A percentile compares a stretch with the other conserved stretches of the same genome.
Conservation (phyloP, 2,113 vertebrate genomes). For the Tragelaphus imberbis region DNA sequence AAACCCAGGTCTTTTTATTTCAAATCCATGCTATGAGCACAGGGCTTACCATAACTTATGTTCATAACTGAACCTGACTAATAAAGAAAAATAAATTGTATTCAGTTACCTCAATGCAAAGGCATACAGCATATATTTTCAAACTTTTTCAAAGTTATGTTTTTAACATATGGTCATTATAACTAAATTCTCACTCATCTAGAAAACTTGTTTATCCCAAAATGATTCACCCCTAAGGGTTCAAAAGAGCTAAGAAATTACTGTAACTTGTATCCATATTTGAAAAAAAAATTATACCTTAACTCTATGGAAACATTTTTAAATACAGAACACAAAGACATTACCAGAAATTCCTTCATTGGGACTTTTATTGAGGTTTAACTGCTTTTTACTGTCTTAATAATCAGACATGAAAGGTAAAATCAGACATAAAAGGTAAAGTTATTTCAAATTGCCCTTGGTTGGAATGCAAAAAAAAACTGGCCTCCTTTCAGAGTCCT, state of each 20-base stretch:
- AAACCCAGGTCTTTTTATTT: background rate
- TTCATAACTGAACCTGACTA: background rate
- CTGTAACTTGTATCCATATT: background rate
- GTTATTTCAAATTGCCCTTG: conserved; percentile 18
- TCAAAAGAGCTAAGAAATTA: background rate
- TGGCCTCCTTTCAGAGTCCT: background rate
- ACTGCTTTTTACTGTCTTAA: background rate
- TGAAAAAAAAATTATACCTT: background rate
- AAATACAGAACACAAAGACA: background rate
- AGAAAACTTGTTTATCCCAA: conserved; percentile 22
- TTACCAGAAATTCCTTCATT: background rate
- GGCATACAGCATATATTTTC: background rate
- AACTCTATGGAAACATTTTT: background rate
- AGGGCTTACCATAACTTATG: background rate
- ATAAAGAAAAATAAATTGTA: background rate
- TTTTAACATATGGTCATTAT: background rate
- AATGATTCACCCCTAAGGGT: background rate
- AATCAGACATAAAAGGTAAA: background rate
- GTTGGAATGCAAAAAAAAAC: background rate
- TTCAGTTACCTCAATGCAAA: background rate
- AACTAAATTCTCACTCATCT: background rate
- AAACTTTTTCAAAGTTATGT: background rate
- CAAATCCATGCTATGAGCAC: background rate
- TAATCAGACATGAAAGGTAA: conserved; percentile 17
- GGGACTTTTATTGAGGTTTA: background rate